Evolutionary conservation across 2,113 vertebrate species (phyloP).

Genomic region (Excalfactoria chinensis): DNA sequence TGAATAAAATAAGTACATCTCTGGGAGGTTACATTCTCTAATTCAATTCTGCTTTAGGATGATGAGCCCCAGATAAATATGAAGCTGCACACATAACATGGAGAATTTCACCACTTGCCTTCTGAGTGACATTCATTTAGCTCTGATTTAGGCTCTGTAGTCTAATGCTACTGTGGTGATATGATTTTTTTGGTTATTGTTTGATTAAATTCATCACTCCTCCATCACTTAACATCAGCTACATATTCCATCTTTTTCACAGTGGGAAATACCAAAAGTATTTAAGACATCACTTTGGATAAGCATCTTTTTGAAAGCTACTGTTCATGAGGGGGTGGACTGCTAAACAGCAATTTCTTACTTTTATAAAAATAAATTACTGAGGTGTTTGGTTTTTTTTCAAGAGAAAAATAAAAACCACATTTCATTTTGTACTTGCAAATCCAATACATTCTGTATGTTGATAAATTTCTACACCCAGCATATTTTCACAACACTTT

Average conservation of each 20-base stretch:
- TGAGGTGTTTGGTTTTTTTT: not conserved
- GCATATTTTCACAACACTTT: not conserved
- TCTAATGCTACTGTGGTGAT: not conserved
- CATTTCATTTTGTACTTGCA: not conserved
- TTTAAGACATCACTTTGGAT: conserved; percentile 1
- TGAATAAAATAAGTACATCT: not conserved
- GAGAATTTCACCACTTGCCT: not conserved
- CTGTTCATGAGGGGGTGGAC: not conserved
- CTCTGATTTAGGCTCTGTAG: not conserved
- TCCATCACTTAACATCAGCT: not conserved
- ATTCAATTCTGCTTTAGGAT: conserved; percentile 6
- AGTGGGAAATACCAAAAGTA: not conserved
- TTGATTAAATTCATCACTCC: not conserved
- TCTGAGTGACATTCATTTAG: not conserved
- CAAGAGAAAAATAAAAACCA: not conserved
- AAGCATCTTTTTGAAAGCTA: not conserved
- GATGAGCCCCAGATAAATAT: not conserved
- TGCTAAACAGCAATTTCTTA: not conserved
- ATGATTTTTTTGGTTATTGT: not conserved
- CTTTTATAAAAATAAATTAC: not conserved
- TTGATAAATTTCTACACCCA: not conserved
- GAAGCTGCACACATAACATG: not conserved
- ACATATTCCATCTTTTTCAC: not conserved
- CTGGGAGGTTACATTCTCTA: not conserved
- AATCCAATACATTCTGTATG: not conserved